phyloP scores from a whole-genome alignment of 1,140 invertebrate species.

The Pseudomyrmex sp. region DNA sequence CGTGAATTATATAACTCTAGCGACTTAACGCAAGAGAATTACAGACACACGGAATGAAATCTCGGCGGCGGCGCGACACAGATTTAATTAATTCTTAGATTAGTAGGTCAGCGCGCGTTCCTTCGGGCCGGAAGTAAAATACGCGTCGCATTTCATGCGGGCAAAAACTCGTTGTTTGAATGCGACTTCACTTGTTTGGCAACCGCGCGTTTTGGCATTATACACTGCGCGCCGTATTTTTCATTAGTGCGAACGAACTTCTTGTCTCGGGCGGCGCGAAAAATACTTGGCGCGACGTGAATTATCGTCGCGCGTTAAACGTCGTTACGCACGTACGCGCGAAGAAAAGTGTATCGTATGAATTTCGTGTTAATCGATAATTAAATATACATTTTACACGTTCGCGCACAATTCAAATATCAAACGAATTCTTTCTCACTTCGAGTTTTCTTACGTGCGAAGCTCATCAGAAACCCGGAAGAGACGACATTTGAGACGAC shows the following conservation, averaged over 20 bases:
- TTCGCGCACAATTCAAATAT: too few relatives aligned
- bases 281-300: neutral
- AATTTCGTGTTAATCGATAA: neutral
- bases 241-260: constrained; percentile 26
- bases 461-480: neutral
- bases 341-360: neutral
- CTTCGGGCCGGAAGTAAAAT: constrained; percentile 31
- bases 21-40: constrained; percentile 20
- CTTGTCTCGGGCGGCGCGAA: neutral
- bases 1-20: constrained; percentile 33
- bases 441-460: neutral
- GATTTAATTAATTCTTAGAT: constrained; percentile 64
- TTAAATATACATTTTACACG: neutral
- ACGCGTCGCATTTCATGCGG: constrained; percentile 14
- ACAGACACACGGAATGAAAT: constrained; percentile 42
- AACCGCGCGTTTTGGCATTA: constrained; percentile 45
- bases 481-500: neutral
- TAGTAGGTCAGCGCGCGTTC: constrained; percentile 35
- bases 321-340: too few relatives aligned
- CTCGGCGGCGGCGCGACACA: constrained; percentile 9
- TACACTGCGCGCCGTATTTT: constrained; percentile 35
- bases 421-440: constrained; percentile 3
- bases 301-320: constrained; percentile 3
- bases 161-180: constrained; percentile 57
- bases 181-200: constrained; percentile 60